Percentiles rank a stretch among this genome's conserved stretches.
These are phyloP conservation scores for Siniperca undulata DNA, from an alignment of 2,797 vertebrate genomes.

Conservation along the genomic window DNA sequence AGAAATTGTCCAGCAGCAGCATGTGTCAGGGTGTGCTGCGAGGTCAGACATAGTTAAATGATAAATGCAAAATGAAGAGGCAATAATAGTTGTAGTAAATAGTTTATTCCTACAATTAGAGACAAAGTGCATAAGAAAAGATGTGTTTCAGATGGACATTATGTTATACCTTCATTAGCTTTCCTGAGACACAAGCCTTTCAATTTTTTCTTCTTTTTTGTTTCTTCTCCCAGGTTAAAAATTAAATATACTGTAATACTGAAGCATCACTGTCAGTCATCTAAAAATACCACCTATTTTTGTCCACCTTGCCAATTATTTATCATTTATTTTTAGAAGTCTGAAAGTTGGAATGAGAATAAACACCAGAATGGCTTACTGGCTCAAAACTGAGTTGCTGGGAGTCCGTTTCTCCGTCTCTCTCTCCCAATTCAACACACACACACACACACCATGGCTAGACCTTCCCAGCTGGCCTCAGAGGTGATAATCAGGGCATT, in stretches of 20 bases:
- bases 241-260: background rate
- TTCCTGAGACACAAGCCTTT: background rate
- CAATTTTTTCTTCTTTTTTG: background rate
- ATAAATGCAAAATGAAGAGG: background rate
- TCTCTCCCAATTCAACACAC: background rate
- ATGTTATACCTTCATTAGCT: background rate
- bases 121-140: background rate
- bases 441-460: conserved; percentile 13
- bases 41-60: background rate
- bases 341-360: conserved; percentile 55
- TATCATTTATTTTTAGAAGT: conserved; percentile 60
- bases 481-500: conserved; percentile 73
- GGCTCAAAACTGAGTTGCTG: conserved; percentile 38
- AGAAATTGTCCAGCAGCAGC: background rate
- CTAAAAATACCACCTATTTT: conserved; percentile 11
- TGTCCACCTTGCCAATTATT: conserved; percentile 19
- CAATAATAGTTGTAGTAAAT: background rate
- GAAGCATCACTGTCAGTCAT: background rate
- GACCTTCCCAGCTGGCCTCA: conserved; percentile 63
- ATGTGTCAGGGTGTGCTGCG: background rate
- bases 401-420: conserved; percentile 14
- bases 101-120: background rate
- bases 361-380: conserved; percentile 58
- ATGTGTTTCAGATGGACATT: background rate
- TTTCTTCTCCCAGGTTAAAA: background rate